Base-by-base conservation (phyloP, 1,140 invertebrate genomes). In the Chionoecetes opilio region DNA sequence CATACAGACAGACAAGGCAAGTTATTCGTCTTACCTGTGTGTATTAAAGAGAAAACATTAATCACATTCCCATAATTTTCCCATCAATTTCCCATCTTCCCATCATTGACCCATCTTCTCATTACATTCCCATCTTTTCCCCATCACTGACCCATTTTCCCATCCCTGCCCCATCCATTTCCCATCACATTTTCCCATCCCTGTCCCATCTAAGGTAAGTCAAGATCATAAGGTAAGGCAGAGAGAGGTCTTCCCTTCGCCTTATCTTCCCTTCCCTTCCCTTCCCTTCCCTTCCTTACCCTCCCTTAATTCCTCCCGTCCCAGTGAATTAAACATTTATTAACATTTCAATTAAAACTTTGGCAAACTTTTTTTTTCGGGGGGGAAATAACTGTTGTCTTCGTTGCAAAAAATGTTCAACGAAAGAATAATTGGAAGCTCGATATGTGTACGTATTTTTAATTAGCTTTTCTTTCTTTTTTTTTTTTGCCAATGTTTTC, bases 291-390 rank as follows among this genome's bases (percentile, higher is more conserved):
- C 63, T 21, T 26, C n/a, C 63, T 26, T 21, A n/a, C 63, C 63
- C n/a, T n/a, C 63, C 21, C 17, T 88, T 38, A 88, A 32, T 88
- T 41, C 35, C 8, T 29, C 53, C 88, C 38, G 29, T 90, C 88
- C 41, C 38, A 53, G 41, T 53, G 38, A 90, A 90, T 90, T 90
- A 90, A 46, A 90, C 88, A 90, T 90, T 90, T 90, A 90, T 46
- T 90, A 90, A 53, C 88, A 90, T 53, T 90, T 90, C 88, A 90
- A 90, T 90, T 90, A 90, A 90, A 90, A 90, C 88, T 90, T 90
- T 90, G n/a, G 6, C 3, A 46, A 90, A 46, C 38, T 90, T 90
- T 90, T 34, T 14, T 46, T 46, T 46, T 46, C 5, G 41, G 41
- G 5, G 63, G 88, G 88, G 88, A 32, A 90, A 90, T 90, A 90